Evolutionary conservation across 2,113 vertebrate genomes (phyloP), one percentile per base, ranked within the genome.

Genomic region (Eulemur rufifrons): DNA sequence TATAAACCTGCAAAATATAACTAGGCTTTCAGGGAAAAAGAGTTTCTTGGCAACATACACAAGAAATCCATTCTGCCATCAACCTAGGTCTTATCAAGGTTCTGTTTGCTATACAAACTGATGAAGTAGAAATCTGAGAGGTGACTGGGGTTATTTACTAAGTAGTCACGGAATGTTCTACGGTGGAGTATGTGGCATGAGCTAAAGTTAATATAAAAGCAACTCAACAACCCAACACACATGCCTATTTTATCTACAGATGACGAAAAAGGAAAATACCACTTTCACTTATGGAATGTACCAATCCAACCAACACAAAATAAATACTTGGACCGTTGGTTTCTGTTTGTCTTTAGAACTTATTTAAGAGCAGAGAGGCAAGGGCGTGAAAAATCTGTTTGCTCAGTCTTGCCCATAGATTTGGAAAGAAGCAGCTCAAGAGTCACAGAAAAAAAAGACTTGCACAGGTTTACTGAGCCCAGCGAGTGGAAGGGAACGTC

Each of bases 101-200:
- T 97, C 95, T 97, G 89, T 98, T 98, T 98, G 97, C 96, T 98
- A 47, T 86, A 68, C 80, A 98, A 98, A 98, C 5, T 87, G 77
- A 94, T 89, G 61, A 89, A 74, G 81, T 93, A 96, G 93, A 98
- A 97, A 97, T 96, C 92, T 89, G 92, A 97, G 94, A 98, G 96
- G 94, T 76, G 86, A 94, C 2, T 47, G 82, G 61, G 73, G 68
- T 86, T 96, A 78, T 98, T 98, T 97, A 50, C 91, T 96, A 42
- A 93, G 98, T 82, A 97, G 97, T 97, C 95, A 98, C 74, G 78
- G 68, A 93, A 66, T 59, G 96, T 88, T 94, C 95, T 97, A 71
- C 89, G 71, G 90, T 54, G 87, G 82, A 90, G 45, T 87, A 7
- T n/a, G 76, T 8, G 6, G 13, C 34, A 74, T 78, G 83, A 96